These are phyloP conservation scores for Antrozous pallidus DNA, from an alignment of 2,797 vertebrate species.

Conservation along the genomic window DNA sequence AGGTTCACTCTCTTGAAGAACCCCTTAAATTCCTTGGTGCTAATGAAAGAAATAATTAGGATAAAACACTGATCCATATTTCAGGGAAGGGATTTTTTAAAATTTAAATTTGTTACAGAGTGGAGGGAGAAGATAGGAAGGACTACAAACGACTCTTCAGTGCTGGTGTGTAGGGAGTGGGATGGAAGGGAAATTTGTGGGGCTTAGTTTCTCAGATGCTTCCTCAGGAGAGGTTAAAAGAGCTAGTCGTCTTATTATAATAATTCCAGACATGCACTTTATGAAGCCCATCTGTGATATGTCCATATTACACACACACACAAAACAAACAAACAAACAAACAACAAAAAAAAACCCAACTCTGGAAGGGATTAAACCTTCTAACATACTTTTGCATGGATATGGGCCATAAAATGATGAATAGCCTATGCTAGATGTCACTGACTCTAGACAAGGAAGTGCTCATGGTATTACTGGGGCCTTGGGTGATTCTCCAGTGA, in stretches of 20 bases:
- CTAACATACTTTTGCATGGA: not conserved
- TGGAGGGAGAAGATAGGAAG: not conserved
- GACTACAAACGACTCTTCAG: not conserved
- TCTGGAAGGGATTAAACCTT: not conserved
- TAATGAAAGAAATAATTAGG: not conserved
- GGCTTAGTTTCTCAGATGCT: not conserved
- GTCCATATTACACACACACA: not conserved
- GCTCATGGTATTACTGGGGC: not conserved
- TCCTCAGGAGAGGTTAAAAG: not conserved
- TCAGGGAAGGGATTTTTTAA: not conserved
- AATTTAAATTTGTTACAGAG: not conserved
- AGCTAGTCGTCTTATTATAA: not conserved
- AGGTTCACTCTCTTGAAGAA: not conserved
- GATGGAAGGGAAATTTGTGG: not conserved
- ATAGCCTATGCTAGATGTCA: not conserved
- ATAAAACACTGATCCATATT: not conserved
- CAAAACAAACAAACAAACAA: not conserved
- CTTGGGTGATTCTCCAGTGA: not conserved
- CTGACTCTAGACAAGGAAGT: not conserved
- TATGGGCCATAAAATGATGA: not conserved
- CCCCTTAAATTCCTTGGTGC: not conserved
- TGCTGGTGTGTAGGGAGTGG: accelerated
- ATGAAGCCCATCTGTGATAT: not conserved
- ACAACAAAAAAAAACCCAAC: not conserved
- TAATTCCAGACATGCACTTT: not conserved